phyloP scores from a whole-genome alignment of 2,113 vertebrate species.

The Bubo bubo region DNA sequence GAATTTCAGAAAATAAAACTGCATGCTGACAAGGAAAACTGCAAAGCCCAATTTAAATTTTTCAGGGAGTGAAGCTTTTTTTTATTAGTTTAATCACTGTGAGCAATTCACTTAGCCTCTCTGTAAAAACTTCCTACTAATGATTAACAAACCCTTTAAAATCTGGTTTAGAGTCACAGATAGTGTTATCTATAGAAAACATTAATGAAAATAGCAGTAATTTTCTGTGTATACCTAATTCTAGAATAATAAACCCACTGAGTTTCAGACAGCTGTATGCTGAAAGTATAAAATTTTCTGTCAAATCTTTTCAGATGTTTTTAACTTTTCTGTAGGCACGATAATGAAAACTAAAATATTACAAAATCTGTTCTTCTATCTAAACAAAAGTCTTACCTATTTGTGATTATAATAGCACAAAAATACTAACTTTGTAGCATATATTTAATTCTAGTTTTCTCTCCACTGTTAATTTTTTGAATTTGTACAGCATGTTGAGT shows the following conservation, averaged over 20 bases:
- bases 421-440: neutral
- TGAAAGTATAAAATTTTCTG: neutral
- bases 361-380: neutral
- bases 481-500: neutral
- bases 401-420: neutral
- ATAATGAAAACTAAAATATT: neutral
- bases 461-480: neutral
- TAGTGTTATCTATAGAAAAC: neutral
- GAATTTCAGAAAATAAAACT: neutral
- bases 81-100: neutral
- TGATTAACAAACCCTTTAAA: neutral
- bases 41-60: neutral
- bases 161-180: neutral
- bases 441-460: neutral
- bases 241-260: neutral
- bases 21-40: neutral
- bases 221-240: neutral
- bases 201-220: neutral
- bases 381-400: neutral
- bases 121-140: neutral
- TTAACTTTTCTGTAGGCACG: neutral
- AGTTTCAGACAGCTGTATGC: neutral
- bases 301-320: neutral
- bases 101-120: neutral
- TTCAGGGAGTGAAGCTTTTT: neutral